Conservation (phyloP, 2,888 invertebrate species). For the Synanthedon vespiformis region DNA sequence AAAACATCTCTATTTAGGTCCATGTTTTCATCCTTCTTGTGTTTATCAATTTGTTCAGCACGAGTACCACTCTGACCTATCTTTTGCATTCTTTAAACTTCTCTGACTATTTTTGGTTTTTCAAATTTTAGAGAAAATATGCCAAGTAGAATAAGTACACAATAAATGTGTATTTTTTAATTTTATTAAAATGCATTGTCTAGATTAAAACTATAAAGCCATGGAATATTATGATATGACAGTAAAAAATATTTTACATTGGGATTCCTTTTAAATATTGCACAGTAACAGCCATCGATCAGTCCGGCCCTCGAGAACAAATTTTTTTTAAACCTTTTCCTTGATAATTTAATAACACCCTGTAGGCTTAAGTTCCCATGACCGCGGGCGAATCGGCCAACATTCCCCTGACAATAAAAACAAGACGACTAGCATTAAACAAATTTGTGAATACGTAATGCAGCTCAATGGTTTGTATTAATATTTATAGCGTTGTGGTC, state of each 20-base stretch:
- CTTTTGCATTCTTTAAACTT: no score
- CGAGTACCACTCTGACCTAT: no score
- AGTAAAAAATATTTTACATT: not conserved
- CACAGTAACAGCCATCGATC: not conserved
- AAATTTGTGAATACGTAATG: slow-evolving; percentile 61
- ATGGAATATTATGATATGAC: no score
- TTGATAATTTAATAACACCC: slow-evolving; percentile 22
- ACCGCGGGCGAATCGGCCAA: slow-evolving; percentile 36
- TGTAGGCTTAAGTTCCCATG: slow-evolving; percentile 38
- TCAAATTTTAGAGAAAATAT: no score
- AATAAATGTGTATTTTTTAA: no score
- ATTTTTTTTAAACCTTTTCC: no score
- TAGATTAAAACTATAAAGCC: no score
- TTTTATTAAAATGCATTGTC: no score
- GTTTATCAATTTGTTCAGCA: not conserved
- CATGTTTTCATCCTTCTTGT: not conserved
- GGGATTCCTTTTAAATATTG: not conserved
- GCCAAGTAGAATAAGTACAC: no score
- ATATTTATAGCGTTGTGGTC: slow-evolving; percentile 49
- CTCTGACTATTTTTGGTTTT: no score
- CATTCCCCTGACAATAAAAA: slow-evolving; percentile 37
- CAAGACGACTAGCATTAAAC: slow-evolving; percentile 56
- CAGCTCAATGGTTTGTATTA: slow-evolving; percentile 46
- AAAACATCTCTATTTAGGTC: slow-evolving; percentile 35
- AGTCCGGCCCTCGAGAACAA: no score